phyloP scores from a whole-genome alignment of 2,113 vertebrate genomes.

The Hydrolagus affinis region DNA sequence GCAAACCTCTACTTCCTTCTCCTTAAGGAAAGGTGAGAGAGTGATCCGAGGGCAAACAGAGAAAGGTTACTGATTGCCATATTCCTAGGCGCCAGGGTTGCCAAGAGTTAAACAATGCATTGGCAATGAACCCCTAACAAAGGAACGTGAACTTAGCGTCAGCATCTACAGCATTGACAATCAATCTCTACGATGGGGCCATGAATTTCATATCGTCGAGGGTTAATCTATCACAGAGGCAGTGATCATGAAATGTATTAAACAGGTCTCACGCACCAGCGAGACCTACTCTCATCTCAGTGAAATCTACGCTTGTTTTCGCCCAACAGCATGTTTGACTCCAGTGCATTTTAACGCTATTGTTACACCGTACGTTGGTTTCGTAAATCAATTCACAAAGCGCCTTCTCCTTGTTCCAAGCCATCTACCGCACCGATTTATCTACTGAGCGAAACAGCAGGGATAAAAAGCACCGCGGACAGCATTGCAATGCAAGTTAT shows the following conservation, averaged over 20 bases:
- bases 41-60: too few species aligned
- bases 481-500: neutral
- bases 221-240: neutral
- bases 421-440: neutral
- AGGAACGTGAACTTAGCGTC: too few species aligned
- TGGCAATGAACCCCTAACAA: too few species aligned
- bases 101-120: too few species aligned
- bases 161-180: too few species aligned
- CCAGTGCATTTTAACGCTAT: too few species aligned
- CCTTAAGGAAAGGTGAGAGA: too few species aligned
- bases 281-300: neutral
- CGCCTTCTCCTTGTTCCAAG: neutral
- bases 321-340: neutral
- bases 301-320: neutral
- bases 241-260: neutral
- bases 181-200: too few species aligned
- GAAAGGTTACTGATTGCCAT: too few species aligned
- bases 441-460: neutral
- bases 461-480: neutral
- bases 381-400: constrained; percentile 5
- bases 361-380: neutral
- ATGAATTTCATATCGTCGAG: too few species aligned
- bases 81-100: too few species aligned
- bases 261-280: neutral
- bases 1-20: too few species aligned